phyloP scores from a whole-genome alignment of 2,113 vertebrate species.

The Oceanites oceanicus region DNA sequence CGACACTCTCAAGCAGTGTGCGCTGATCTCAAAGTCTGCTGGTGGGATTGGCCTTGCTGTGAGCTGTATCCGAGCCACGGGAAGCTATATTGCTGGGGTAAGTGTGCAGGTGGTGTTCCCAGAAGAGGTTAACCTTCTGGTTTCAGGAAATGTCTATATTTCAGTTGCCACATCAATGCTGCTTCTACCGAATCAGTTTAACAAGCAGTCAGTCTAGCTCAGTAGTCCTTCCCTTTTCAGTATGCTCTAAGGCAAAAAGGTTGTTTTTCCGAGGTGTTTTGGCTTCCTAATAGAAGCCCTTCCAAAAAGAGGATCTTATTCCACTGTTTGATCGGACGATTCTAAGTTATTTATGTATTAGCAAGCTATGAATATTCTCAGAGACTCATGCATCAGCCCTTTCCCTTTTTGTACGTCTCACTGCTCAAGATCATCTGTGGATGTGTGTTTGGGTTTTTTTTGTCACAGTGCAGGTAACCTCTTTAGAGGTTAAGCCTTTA shows the following conservation, averaged over 20 bases:
- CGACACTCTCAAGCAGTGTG: slow-evolving; percentile 94
- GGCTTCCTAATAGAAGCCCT: neutral
- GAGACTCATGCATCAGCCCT: rapidly evolving
- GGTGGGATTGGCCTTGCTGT: slow-evolving; percentile 94
- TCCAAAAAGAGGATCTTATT: neutral
- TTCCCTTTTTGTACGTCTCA: neutral
- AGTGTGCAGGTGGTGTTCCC: slow-evolving; percentile 1
- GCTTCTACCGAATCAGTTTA: rapidly evolving
- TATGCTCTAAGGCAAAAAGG: neutral
- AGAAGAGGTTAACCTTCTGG: neutral
- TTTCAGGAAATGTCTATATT: rapidly evolving
- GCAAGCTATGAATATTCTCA: neutral
- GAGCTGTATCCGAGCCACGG: slow-evolving; percentile 93
- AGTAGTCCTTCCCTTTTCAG: neutral
- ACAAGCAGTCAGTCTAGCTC: neutral
- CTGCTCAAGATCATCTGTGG: rapidly evolving
- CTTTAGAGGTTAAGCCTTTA: neutral
- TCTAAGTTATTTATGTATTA: rapidly evolving
- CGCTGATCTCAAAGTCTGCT: slow-evolving; percentile 94
- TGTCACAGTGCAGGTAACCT: neutral
- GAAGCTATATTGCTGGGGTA: slow-evolving; percentile 97
- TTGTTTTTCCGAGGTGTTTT: neutral
- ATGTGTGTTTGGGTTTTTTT: neutral
- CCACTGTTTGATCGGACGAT: neutral
- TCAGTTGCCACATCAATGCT: neutral